A percentile compares a stretch with the other conserved stretches of the same genome.
Evolutionary conservation across 2,113 vertebrate species (phyloP).

Genomic region (Paradoxurus hermaphroditus): DNA sequence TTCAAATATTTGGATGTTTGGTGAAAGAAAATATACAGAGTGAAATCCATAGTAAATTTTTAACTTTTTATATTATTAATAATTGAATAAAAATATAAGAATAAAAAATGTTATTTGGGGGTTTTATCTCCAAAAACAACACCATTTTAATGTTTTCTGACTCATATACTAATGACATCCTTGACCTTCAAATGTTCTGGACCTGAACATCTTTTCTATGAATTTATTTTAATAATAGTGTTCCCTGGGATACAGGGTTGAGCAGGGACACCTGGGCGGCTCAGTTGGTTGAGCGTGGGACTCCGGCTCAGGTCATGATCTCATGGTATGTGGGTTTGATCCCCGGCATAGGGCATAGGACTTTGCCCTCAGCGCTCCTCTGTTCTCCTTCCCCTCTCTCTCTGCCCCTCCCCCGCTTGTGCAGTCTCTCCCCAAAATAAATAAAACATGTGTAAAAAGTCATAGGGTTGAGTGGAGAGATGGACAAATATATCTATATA

Average conservation of each 20-base stretch:
- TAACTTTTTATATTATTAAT: not conserved
- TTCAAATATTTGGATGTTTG: not conserved
- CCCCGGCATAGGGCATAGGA: no score
- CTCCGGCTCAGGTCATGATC: no score
- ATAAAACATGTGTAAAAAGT: no score
- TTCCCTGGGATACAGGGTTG: not conserved
- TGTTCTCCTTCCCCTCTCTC: no score
- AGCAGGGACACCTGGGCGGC: not conserved
- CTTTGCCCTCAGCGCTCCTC: no score
- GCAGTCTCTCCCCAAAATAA: no score
- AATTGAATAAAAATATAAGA: not conserved
- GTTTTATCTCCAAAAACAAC: not conserved
- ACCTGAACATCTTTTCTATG: not conserved
- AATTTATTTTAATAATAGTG: not conserved
- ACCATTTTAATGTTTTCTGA: not conserved
- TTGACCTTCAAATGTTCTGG: not conserved
- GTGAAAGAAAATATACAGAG: not conserved
- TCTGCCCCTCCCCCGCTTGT: no score
- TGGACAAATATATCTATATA: not conserved
- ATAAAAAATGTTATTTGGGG: not conserved
- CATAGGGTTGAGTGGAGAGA: not conserved
- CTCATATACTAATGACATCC: not conserved
- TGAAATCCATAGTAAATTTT: not conserved
- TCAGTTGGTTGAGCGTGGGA: no score
- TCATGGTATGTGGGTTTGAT: no score